phyloP scores from a whole-genome alignment of 2,797 vertebrate genomes.

The Borostomias antarcticus region DNA sequence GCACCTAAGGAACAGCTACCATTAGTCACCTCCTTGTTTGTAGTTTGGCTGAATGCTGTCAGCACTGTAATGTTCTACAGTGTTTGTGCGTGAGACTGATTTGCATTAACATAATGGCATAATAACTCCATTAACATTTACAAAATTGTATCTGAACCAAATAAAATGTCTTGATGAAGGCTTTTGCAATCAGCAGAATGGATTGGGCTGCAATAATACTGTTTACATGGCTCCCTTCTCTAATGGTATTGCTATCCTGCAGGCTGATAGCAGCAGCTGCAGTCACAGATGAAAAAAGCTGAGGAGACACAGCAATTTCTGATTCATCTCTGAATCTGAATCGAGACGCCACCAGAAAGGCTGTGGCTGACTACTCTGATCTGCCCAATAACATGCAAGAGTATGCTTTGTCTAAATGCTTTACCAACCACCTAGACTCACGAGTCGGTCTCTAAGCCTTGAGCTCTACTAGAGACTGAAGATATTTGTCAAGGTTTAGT shows the following conservation, averaged over 20 bases:
- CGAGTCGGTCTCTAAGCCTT: no score
- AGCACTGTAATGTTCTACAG: slow-evolving; percentile 28
- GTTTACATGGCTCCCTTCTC: slow-evolving; percentile 44
- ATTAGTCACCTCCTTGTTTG: slow-evolving; percentile 42
- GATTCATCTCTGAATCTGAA: no score
- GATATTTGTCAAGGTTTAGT: no score
- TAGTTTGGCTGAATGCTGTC: slow-evolving; percentile 16
- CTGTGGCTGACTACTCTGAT: no score
- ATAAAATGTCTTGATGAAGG: slow-evolving; percentile 49
- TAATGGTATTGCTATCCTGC: slow-evolving; percentile 50
- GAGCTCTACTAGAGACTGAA: no score
- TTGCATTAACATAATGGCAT: slow-evolving; percentile 43
- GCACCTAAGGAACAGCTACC: no score
- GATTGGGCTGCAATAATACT: slow-evolving; percentile 45
- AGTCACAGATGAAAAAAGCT: no score
- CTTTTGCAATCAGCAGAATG: slow-evolving; percentile 50
- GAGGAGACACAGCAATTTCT: no score
- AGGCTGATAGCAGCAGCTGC: slow-evolving; percentile 20
- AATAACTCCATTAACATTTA: slow-evolving; percentile 52
- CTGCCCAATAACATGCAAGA: no score
- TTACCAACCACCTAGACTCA: no score
- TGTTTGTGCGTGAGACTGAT: slow-evolving; percentile 43
- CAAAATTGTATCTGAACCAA: slow-evolving; percentile 43
- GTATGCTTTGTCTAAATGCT: no score
- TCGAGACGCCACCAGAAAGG: no score